Conservation (phyloP, 2,797 vertebrate species). For the Urocyon cinereoargenteus region DNA sequence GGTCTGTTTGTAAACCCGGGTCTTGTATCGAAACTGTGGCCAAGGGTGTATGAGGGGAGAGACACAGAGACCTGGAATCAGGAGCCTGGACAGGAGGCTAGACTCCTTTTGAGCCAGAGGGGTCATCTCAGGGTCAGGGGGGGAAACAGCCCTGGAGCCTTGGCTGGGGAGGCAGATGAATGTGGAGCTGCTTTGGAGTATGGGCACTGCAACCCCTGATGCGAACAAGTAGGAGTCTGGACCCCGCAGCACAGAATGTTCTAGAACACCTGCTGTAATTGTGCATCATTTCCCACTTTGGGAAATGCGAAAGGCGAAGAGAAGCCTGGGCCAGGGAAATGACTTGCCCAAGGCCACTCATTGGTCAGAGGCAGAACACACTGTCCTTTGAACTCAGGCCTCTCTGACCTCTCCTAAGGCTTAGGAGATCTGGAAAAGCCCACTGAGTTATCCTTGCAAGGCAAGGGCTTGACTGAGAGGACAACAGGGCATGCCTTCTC, state of each 20-base stretch:
- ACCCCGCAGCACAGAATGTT: neutral
- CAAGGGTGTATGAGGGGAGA: neutral
- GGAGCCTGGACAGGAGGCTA: neutral
- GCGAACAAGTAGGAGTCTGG: neutral
- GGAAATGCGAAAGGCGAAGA: neutral
- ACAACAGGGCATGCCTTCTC: rapidly evolving
- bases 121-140: neutral
- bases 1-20: slow-evolving; percentile 96
- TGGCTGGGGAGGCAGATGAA: neutral
- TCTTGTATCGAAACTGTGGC: slow-evolving; percentile 96
- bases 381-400: neutral
- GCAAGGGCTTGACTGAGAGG: too few species aligned
- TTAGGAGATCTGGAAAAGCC: neutral
- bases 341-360: neutral
- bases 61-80: neutral
- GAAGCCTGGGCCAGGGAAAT: neutral
- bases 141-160: neutral
- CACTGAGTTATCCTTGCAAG: neutral
- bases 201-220: neutral
- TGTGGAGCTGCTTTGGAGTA: neutral
- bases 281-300: neutral
- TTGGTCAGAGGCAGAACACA: neutral
- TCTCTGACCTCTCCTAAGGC: neutral
- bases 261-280: neutral
- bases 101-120: neutral